phyloP scores from a whole-genome alignment of 2,888 invertebrate species.

The Odontothrips loti region DNA sequence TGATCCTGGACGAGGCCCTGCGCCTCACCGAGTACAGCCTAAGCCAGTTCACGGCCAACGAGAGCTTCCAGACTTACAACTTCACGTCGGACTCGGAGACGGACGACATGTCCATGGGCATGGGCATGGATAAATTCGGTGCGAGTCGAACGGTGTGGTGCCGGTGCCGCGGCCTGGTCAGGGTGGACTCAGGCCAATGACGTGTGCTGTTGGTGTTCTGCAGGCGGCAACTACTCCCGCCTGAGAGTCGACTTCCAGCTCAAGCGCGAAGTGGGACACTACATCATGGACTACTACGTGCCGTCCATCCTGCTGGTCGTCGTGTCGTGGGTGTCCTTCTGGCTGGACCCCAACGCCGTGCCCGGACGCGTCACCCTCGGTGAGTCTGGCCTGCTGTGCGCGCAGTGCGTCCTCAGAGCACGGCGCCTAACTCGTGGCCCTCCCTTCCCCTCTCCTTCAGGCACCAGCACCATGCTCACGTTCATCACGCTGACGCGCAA shows the following conservation, averaged over 20 bases:
- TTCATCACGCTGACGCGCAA: conserved; percentile 83
- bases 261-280: conserved; percentile 77
- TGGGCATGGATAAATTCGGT: conserved; percentile 31
- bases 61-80: conserved; percentile 55
- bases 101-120: conserved; percentile 35
- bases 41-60: conserved; percentile 66
- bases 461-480: conserved; percentile 79
- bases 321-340: conserved; percentile 85
- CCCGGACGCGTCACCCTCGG: conserved; percentile 78
- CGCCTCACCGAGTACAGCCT: conserved; percentile 78
- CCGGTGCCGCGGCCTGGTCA: not conserved
- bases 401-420: too few species aligned
- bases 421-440: too few species aligned
- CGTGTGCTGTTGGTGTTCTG: conserved; percentile 43
- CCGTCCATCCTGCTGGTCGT: conserved; percentile 82
- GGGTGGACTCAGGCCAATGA: not conserved
- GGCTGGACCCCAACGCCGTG: conserved; percentile 81
- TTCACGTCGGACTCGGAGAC: conserved; percentile 32
- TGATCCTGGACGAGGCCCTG: conserved; percentile 68
- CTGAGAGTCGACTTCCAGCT: conserved; percentile 73
- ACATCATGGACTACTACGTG: conserved; percentile 82
- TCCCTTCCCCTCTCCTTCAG: conserved; percentile 48
- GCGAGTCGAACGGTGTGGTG: not conserved
- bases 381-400: too few species aligned
- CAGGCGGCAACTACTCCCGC: conserved; percentile 79